Evolutionary conservation across 1,140 invertebrate genomes (phyloP).

Genomic region (Branchinecta lindahli): DNA sequence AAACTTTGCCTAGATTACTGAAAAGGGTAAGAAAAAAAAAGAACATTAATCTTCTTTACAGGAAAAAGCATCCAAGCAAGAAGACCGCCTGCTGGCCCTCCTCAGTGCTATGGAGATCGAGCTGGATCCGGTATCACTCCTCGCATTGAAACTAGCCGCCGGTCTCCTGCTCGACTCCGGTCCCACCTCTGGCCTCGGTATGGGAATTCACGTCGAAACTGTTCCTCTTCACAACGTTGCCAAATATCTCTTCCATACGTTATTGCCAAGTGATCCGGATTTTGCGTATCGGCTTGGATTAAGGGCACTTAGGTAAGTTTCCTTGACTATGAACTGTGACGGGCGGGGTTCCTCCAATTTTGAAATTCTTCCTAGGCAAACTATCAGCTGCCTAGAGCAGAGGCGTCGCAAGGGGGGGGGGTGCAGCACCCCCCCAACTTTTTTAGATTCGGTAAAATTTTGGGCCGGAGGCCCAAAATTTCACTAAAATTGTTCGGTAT

Average conservation of each 20-base stretch:
- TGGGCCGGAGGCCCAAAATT: no score
- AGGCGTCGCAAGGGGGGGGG: no score
- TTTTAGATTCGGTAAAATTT: no score
- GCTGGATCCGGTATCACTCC: conserved; percentile 48
- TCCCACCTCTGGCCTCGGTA: conserved; percentile 53
- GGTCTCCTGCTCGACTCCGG: conserved; percentile 50
- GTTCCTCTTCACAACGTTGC: conserved; percentile 70
- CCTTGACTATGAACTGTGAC: conserved; percentile 22
- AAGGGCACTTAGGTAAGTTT: conserved; percentile 38
- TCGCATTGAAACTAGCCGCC: conserved; percentile 42
- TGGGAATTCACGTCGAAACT: conserved; percentile 54
- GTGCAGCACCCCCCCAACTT: no score
- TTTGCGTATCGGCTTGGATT: conserved; percentile 51
- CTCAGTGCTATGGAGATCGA: conserved; percentile 48
- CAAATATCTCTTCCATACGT: conserved; percentile 54
- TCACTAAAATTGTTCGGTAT: no score
- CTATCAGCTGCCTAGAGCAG: no score
- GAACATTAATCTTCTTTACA: conserved; percentile 25
- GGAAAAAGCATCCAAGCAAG: conserved; percentile 54
- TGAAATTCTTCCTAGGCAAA: no score
- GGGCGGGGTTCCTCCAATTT: no score
- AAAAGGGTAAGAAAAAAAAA: no score
- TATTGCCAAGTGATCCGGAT: conserved; percentile 50
- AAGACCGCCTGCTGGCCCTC: conserved; percentile 55
- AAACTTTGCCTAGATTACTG: no score